Conservation (phyloP, 2,113 vertebrate genomes). For the Manacus vitellinus region DNA sequence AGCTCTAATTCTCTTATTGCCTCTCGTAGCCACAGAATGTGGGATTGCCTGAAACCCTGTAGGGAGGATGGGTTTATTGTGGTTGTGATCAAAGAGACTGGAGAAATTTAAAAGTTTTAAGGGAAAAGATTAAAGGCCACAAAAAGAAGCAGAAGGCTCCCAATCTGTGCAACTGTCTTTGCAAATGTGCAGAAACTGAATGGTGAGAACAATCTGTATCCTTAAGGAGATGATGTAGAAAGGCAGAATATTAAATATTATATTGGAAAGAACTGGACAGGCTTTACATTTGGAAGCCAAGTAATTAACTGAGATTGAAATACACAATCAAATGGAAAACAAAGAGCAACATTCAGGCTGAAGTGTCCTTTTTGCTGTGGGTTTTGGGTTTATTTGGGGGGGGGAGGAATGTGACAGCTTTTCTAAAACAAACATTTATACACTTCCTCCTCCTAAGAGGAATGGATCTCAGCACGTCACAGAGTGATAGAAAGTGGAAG, state of each 20-base stretch:
- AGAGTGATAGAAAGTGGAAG: background rate
- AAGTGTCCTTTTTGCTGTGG: background rate
- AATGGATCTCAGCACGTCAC: background rate
- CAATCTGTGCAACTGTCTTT: slow-evolving; percentile 40
- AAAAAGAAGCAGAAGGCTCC: slow-evolving; percentile 45
- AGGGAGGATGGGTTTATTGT: slow-evolving; percentile 34
- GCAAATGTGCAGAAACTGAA: slow-evolving; percentile 56
- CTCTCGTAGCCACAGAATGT: slow-evolving; percentile 31
- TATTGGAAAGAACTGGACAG: slow-evolving; percentile 19
- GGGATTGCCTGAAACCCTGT: slow-evolving; percentile 12
- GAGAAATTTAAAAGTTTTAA: slow-evolving; percentile 2
- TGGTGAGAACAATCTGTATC: slow-evolving; percentile 67
- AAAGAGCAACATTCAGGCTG: background rate
- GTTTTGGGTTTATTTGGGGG: background rate
- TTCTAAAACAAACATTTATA: background rate
- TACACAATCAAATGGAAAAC: slow-evolving; percentile 23
- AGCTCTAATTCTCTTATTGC: slow-evolving; percentile 44
- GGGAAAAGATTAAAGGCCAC: slow-evolving; percentile 41
- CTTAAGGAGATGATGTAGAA: slow-evolving; percentile 26
- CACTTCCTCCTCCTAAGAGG: background rate
- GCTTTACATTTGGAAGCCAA: slow-evolving; percentile 29
- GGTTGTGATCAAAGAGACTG: slow-evolving; percentile 10
- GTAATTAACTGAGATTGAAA: slow-evolving; percentile 33
- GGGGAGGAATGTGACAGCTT: background rate
- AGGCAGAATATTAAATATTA: slow-evolving; percentile 57